phyloP scores from a whole-genome alignment of 23 tunicate genomes.

The Clavelina lepadiformis region DNA sequence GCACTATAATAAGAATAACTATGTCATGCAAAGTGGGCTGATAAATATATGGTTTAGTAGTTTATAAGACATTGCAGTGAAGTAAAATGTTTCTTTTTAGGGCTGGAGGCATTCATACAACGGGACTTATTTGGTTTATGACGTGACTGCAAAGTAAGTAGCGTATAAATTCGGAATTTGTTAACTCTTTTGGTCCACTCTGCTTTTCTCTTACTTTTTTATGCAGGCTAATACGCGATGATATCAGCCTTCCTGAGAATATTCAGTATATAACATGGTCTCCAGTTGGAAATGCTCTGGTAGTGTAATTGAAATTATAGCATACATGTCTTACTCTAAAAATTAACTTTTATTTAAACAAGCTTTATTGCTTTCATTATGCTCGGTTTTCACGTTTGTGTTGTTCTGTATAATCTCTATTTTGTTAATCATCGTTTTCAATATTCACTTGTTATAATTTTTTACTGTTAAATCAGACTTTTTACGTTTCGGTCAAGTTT shows the following conservation, averaged over 20 bases:
- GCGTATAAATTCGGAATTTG: background rate
- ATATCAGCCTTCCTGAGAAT: conserved; percentile 17
- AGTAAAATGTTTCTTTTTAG: conserved; percentile 8
- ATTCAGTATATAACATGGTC: conserved; percentile 61
- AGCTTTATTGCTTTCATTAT: too few relatives aligned
- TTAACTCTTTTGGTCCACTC: background rate
- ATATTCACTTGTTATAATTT: too few relatives aligned
- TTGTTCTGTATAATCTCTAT: too few relatives aligned
- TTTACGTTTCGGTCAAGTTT: too few relatives aligned
- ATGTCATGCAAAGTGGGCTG: too few relatives aligned
- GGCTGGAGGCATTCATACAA: conserved; percentile 87
- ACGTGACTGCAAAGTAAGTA: conserved; percentile 41
- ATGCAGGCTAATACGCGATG: background rate
- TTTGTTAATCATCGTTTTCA: too few relatives aligned
- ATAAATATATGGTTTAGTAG: too few relatives aligned
- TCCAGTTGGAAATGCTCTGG: conserved; percentile 54
- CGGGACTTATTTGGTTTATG: conserved; percentile 50
- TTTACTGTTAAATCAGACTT: too few relatives aligned
- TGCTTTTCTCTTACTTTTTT: background rate
- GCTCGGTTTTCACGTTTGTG: too few relatives aligned
- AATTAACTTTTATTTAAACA: background rate
- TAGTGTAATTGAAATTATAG: conserved; percentile 6
- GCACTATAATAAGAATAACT: too few relatives aligned
- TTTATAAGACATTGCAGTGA: too few relatives aligned
- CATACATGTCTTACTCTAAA: background rate